Conservation (phyloP, 37 sponge, comb jelly and placozoan species). For the Cliona cf. orientalis region DNA sequence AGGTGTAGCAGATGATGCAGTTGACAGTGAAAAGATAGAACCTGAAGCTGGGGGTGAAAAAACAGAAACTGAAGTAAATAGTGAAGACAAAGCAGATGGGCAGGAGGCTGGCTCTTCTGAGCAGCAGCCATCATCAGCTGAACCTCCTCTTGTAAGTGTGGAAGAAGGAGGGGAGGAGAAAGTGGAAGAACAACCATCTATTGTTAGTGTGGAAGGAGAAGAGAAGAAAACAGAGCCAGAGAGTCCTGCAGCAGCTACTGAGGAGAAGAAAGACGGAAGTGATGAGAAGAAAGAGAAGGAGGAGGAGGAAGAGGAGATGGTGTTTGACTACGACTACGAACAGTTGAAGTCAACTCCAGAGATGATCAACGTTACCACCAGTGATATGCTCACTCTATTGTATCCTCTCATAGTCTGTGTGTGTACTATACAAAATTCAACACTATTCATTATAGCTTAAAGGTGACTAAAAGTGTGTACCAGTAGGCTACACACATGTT, state of each 20-base stretch:
- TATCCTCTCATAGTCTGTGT: constrained; percentile 30
- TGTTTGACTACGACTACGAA: constrained; percentile 47
- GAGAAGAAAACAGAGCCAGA: background rate
- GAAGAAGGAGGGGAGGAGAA: background rate
- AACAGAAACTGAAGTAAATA: background rate
- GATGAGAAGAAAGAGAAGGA: constrained; percentile 6
- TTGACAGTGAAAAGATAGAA: background rate
- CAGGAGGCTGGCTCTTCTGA: too few relatives aligned
- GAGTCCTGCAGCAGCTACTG: background rate
- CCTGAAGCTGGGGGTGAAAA: background rate
- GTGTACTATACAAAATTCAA: background rate
- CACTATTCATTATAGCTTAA: background rate
- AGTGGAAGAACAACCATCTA: background rate
- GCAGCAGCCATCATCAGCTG: too few relatives aligned
- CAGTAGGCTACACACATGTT: background rate
- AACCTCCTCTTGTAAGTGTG: background rate
- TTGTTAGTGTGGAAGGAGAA: background rate
- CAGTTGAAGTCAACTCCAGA: constrained; percentile 54
- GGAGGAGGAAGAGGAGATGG: constrained; percentile 16
- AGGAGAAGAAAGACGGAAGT: too few relatives aligned
- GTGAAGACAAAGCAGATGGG: background rate
- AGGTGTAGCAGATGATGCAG: too few relatives aligned
- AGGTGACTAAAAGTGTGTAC: background rate
- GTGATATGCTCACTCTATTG: constrained; percentile 42
- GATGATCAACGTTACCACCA: constrained; percentile 27